These are phyloP conservation scores for Neodiprion fabricii DNA, from an alignment of 1,140 invertebrate species.

Conservation along the genomic window DNA sequence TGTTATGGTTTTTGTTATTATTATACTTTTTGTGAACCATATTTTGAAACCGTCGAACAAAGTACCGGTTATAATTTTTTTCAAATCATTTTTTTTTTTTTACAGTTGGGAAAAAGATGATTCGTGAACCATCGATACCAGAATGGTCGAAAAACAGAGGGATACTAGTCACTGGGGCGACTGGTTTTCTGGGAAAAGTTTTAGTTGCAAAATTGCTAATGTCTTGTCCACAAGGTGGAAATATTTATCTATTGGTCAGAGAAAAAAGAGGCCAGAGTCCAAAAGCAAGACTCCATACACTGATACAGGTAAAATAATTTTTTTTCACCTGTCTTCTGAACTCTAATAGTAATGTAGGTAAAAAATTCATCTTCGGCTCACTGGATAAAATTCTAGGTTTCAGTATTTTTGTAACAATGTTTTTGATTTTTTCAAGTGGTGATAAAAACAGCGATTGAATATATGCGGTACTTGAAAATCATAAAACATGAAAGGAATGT, in stretches of 20 bases:
- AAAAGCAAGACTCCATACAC: slow-evolving; percentile 51
- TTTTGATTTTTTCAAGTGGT: too few relatives aligned
- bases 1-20: too few relatives aligned
- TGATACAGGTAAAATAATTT: slow-evolving; percentile 48
- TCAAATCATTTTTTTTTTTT: too few relatives aligned
- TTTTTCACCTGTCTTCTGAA: background rate
- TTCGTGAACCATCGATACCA: slow-evolving; percentile 39
- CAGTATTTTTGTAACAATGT: too few relatives aligned
- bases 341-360: background rate
- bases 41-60: too few relatives aligned
- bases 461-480: too few relatives aligned
- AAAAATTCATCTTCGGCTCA: background rate
- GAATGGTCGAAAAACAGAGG: slow-evolving; percentile 67
- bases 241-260: slow-evolving; percentile 74
- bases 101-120: background rate
- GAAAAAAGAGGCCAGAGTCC: slow-evolving; percentile 69
- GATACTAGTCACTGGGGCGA: slow-evolving; percentile 66
- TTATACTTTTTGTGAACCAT: too few relatives aligned
- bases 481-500: too few relatives aligned
- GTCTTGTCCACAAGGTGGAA: slow-evolving; percentile 71
- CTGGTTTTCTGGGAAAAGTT: slow-evolving; percentile 80
- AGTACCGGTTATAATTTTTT: too few relatives aligned
- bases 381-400: too few relatives aligned
- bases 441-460: too few relatives aligned
- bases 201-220: slow-evolving; percentile 77